A percentile compares a stretch with the other conserved stretches of the same genome.
These are phyloP conservation scores for Pelmatolapia mariae DNA, from an alignment of 2,113 vertebrate species.

Conservation along the genomic window DNA sequence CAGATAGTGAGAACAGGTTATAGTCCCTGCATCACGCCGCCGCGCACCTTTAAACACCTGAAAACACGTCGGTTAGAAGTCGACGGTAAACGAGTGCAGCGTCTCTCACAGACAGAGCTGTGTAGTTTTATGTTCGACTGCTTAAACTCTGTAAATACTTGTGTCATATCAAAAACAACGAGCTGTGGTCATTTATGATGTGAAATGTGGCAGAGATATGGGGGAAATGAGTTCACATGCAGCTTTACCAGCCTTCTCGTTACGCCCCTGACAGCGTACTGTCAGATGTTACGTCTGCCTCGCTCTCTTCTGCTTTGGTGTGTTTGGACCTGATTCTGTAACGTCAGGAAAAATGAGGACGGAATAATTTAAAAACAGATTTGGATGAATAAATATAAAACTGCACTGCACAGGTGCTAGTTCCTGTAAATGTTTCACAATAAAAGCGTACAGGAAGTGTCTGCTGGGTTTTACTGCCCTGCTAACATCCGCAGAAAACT, in stretches of 20 bases:
- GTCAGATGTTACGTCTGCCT: neutral
- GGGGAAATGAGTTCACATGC: accelerated
- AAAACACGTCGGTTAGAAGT: neutral
- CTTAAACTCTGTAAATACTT: neutral
- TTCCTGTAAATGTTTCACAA: neutral
- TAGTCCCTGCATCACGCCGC: neutral
- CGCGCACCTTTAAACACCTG: accelerated
- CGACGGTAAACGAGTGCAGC: neutral
- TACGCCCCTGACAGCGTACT: neutral
- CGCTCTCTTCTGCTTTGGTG: neutral
- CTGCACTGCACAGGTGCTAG: neutral
- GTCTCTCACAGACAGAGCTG: neutral
- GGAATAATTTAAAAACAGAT: neutral
- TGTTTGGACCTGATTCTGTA: neutral
- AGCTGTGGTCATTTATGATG: neutral
- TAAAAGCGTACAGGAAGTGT: neutral
- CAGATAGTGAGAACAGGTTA: neutral
- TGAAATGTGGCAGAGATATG: neutral
- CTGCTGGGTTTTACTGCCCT: neutral
- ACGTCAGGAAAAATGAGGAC: neutral
- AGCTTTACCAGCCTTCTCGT: neutral
- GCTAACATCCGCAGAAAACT: neutral
- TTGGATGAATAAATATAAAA: neutral
- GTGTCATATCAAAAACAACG: neutral
- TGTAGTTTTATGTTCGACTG: neutral